Evolutionary conservation across 2,888 invertebrate genomes (phyloP), one percentile per base, ranked within the genome.

Genomic region (Prenolepis imparis): DNA sequence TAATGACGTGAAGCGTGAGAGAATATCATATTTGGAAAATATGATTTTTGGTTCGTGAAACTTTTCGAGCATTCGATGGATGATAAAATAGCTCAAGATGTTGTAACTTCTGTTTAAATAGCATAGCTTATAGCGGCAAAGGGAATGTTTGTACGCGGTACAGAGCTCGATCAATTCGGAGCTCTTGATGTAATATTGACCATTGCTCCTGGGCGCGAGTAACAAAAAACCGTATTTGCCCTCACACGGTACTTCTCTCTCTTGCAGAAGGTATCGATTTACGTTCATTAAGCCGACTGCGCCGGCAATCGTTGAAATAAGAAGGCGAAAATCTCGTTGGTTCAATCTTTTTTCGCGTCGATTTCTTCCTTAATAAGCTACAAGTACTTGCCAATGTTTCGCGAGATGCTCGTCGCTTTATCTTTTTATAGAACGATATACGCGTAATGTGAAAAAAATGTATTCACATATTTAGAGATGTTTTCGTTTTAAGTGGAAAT

Each of bases 141-240:
- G 44, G 24, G 44, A 48, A 80, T 80, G 73, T 72, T 80, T 80
- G 70, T 59, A 70, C 72, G 78, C 55, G 77, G 68, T 68, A 68
- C 68, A 41, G 36, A 80, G 59, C 44, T 73, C 68, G 78, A 80
- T 80, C 78, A 80, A 80, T 80, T 80, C 59, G 59, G 44, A 80
- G 32, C 73, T 80, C 78, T 73, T 61, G 73, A 80, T 72, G 78
- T 80, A 72, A 80, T 80, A 80, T 80, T 80, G 78, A 80, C 74
- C 73, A 61, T 72, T 44, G 78, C 73, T 72, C 44, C 78, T 80
- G 73, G 73, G 78, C 78, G 59, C 73, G 32, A 80, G 78, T 80
- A 80, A 80, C 78, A 72, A 80, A 80, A 80, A 80, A 80, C 36
- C 44, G 78, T 80, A 80, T 72, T 80, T 80, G 73, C 78, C 44